Base-by-base conservation (phyloP, 1,140 invertebrate species). In the Colletes latitarsis region DNA sequence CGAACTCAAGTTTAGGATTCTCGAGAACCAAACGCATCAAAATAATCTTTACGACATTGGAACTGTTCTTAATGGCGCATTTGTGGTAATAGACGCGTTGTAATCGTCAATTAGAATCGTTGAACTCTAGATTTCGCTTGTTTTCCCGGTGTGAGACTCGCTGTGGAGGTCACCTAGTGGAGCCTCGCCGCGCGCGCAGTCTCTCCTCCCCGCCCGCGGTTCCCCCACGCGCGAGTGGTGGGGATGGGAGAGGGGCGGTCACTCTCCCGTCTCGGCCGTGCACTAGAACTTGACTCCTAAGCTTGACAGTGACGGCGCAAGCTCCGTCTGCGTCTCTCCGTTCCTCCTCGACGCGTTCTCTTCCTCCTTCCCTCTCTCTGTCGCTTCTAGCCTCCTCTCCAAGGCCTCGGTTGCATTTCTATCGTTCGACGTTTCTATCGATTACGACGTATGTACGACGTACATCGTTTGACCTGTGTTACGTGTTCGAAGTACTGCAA, bases 221-320 rank as follows among this genome's bases (percentile, higher is more conserved):
- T n/a, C n/a, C n/a, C n/a, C n/a, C n/a, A n/a, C n/a, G n/a, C n/a
- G n/a, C n/a, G n/a, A n/a, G n/a, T n/a, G n/a, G 74, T n/a, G 46
- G 17, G 46, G 19, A 10, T 12, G 43, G 12, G 8, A 43, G 81
- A 77, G 73, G 81, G 81, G 77, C 83, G 63, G 81, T 80, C 81
- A 86, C 76, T 87, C 84, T 86, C 85, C 85, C 81, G 77, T 87
- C 86, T 87, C 85, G 85, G 70, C 85, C 85, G 76, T 87, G 85
- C 84, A 87, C 85, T 87, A 87, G 85, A 87, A 87, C 85, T 87
- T 87, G 85, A 87, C 85, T 87, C 81, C 81, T 86, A 86, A 86
- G 83, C 83, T 86, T 72, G 67, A 82, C 81, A 82, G 79, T 86
- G 83, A 81, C 66, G 81, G 77, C 66, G 77, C 84, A 87, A 83